phyloP scores from a whole-genome alignment of 2,113 vertebrate genomes.

The Maylandia zebra region DNA sequence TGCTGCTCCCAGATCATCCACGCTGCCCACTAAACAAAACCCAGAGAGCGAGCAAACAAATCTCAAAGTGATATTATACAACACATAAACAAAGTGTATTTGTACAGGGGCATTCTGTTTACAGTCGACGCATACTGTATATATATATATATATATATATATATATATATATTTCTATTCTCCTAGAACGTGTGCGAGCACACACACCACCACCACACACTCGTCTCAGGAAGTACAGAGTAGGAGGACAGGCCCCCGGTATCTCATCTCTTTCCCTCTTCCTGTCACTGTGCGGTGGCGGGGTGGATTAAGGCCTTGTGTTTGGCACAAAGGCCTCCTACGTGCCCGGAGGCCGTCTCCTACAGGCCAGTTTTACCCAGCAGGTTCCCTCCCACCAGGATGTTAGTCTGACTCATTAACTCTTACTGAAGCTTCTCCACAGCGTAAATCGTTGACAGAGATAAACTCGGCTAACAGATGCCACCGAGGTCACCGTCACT shows the following conservation, averaged over 20 bases:
- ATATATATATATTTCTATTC: not conserved
- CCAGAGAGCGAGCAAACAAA: constrained; percentile 25
- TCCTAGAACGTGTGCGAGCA: not conserved
- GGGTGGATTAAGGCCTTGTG: constrained; percentile 25
- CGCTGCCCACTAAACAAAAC: constrained; percentile 2
- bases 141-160: not conserved
- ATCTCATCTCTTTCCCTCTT: constrained; percentile 33
- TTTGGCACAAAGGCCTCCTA: constrained; percentile 52
- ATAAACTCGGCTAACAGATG: constrained; percentile 12
- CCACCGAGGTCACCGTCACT: constrained; percentile 6
- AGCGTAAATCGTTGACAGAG: not conserved
- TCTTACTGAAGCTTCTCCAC: constrained; percentile 9
- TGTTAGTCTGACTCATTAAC: constrained; percentile 39
- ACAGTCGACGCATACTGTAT: constrained; percentile 16
- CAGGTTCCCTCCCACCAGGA: constrained; percentile 40
- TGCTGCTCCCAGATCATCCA: constrained; percentile 33
- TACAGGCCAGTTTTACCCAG: constrained; percentile 26
- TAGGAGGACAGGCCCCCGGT: constrained; percentile 51
- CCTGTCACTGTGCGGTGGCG: constrained; percentile 48
- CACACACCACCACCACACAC: constrained; percentile 13
- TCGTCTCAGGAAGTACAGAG: constrained; percentile 48
- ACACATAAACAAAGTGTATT: not conserved
- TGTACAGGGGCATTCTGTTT: constrained; percentile 29
- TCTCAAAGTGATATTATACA: constrained; percentile 42
- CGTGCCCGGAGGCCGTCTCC: constrained; percentile 34